These are phyloP conservation scores for Tanypteryx hageni DNA, from an alignment of 2,888 invertebrate genomes.

Conservation along the genomic window DNA sequence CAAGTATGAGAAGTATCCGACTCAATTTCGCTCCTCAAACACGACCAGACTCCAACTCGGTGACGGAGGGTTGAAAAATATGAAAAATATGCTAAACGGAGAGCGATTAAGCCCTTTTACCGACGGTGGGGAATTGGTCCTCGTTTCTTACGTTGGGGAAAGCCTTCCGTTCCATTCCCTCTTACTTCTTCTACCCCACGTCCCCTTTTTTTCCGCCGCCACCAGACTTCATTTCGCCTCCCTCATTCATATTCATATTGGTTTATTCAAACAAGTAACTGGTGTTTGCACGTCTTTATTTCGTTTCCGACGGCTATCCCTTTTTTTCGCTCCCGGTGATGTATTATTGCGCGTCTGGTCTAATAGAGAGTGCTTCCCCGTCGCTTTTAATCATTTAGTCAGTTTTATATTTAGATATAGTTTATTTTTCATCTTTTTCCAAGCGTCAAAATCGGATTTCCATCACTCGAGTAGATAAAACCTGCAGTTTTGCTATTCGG, in stretches of 20 bases:
- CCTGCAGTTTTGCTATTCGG: too few species aligned
- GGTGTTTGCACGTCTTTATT: neutral
- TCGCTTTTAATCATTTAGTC: too few species aligned
- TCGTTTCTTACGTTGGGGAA: neutral
- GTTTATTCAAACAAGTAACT: constrained; percentile 12
- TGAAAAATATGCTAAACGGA: neutral
- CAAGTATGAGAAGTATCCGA: too few species aligned
- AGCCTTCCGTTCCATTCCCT: neutral
- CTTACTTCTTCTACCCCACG: neutral
- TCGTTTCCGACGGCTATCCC: neutral
- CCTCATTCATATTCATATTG: constrained; percentile 13
- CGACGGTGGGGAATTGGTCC: neutral
- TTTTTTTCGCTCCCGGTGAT: neutral
- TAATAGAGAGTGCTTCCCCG: too few species aligned
- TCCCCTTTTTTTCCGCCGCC: neutral
- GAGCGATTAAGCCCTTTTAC: neutral
- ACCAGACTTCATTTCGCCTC: neutral
- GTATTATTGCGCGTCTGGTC: neutral
- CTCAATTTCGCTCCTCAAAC: neutral
- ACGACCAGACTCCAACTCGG: neutral
- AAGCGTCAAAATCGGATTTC: too few species aligned
- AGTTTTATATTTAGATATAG: too few species aligned
- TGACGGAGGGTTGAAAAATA: neutral
- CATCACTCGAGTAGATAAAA: too few species aligned
- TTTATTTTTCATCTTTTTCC: too few species aligned